Percentiles rank a stretch among this genome's conserved stretches.
Evolutionary conservation across 2,888 invertebrate genomes (phyloP).

Genomic region (Ceraclea dissimilis): DNA sequence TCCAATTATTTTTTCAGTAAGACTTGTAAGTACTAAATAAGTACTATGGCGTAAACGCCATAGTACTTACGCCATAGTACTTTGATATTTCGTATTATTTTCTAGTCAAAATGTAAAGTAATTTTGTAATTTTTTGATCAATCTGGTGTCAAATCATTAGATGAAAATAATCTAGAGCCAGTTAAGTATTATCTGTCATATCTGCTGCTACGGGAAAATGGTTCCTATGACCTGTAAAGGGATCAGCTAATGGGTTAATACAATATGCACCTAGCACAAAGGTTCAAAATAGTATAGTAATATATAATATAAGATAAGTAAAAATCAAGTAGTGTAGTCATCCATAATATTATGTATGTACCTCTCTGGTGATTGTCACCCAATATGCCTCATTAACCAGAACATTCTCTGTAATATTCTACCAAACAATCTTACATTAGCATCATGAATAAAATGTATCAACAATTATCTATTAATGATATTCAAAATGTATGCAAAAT

Average conservation of each 20-base stretch:
- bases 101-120: too few species aligned
- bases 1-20: too few species aligned
- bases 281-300: constrained; percentile 44
- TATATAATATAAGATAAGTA: constrained; percentile 12
- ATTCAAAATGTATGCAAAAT: too few species aligned
- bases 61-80: too few species aligned
- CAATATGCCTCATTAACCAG: constrained; percentile 92
- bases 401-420: constrained; percentile 94
- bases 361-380: constrained; percentile 90
- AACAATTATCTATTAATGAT: too few species aligned
- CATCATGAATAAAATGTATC: background rate
- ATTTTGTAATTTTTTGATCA: background rate
- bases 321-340: constrained; percentile 7
- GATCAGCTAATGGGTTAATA: constrained; percentile 34
- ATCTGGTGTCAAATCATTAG: background rate
- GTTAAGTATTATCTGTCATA: constrained; percentile 3
- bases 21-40: too few species aligned
- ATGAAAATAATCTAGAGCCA: constrained; percentile 1
- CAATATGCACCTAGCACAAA: constrained; percentile 53
- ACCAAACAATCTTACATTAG: constrained; percentile 54
- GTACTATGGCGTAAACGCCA: too few species aligned
- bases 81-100: too few species aligned
- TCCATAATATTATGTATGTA: constrained; percentile 38
- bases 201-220: constrained; percentile 28
- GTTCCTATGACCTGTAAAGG: constrained; percentile 23